phyloP scores from a whole-genome alignment of 23 tunicate species.

The Halocynthia aurantium region DNA sequence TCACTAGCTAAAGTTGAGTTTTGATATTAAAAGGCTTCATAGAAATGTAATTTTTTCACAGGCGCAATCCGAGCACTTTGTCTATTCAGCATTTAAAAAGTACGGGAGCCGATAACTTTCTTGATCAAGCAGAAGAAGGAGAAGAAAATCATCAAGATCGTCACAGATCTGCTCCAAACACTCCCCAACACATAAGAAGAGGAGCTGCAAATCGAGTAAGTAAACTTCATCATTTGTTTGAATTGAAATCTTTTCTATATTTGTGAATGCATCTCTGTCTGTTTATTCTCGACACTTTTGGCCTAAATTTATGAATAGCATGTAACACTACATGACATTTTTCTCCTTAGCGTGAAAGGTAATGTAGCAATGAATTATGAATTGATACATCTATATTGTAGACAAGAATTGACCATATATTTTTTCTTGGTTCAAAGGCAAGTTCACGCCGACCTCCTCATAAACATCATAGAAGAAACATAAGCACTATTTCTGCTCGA shows the following conservation, averaged over 20 bases:
- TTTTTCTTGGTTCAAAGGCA: not conserved
- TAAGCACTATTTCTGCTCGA: slow-evolving; percentile 71
- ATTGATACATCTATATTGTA: too few relatives aligned
- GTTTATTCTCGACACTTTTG: too few relatives aligned
- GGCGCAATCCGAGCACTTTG: slow-evolving; percentile 19
- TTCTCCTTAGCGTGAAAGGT: too few relatives aligned
- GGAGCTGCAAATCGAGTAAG: not conserved
- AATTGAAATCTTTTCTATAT: too few relatives aligned
- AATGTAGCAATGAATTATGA: too few relatives aligned
- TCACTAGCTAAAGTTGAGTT: not conserved
- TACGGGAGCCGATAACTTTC: not conserved
- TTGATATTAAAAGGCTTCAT: not conserved
- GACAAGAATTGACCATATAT: too few relatives aligned
- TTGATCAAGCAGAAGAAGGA: not conserved
- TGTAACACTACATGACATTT: too few relatives aligned
- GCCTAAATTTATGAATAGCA: too few relatives aligned
- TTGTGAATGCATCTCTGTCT: too few relatives aligned
- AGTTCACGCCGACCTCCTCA: slow-evolving; percentile 34
- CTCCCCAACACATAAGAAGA: slow-evolving; percentile 28
- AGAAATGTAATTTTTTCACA: not conserved
- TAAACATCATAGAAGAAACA: slow-evolving; percentile 85
- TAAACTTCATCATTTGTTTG: too few relatives aligned
- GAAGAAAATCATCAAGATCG: not conserved
- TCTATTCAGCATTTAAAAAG: not conserved
- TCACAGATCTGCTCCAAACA: slow-evolving; percentile 45